Evolutionary conservation across 2,888 invertebrate genomes (phyloP).

Genomic region (Zygothrica quintamaculata): DNA sequence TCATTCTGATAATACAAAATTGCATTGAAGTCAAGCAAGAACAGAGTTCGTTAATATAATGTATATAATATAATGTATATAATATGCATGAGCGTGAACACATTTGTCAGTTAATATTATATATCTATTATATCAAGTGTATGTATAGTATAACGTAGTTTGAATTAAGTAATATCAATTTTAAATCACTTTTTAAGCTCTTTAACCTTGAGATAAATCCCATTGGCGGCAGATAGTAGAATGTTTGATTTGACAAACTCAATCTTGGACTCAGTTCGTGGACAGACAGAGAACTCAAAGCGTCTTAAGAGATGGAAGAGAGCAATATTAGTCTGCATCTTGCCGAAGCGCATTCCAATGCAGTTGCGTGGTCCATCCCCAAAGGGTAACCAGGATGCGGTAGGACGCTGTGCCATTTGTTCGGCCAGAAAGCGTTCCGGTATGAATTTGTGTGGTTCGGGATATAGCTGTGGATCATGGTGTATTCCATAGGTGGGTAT

Average conservation of each 20-base stretch:
- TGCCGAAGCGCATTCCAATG: slow-evolving; percentile 78
- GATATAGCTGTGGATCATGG: slow-evolving; percentile 86
- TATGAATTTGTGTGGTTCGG: slow-evolving; percentile 87
- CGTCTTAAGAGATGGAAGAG: slow-evolving; percentile 59
- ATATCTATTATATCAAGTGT: not conserved
- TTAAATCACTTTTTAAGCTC: slow-evolving; percentile 31
- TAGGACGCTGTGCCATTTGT: slow-evolving; percentile 85
- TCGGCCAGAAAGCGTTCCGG: slow-evolving; percentile 87
- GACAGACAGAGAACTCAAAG: slow-evolving; percentile 59
- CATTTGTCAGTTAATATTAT: no score
- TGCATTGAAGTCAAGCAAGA: no score
- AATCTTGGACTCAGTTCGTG: slow-evolving; percentile 60
- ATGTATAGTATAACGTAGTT: not conserved
- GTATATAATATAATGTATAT: no score
- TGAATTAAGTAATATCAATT: not conserved
- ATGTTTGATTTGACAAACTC: slow-evolving; percentile 48
- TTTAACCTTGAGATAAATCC: slow-evolving; percentile 58
- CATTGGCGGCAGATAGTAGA: slow-evolving; percentile 41
- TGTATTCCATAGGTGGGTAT: slow-evolving; percentile 86
- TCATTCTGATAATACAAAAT: no score
- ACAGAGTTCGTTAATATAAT: no score
- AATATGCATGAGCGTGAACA: no score
- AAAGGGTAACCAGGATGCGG: slow-evolving; percentile 75
- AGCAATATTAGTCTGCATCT: slow-evolving; percentile 72
- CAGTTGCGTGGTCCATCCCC: slow-evolving; percentile 80